Percentiles rank a stretch among this genome's conserved stretches.
Conservation (phyloP, 2,888 invertebrate genomes). For the Apamea sordens region DNA sequence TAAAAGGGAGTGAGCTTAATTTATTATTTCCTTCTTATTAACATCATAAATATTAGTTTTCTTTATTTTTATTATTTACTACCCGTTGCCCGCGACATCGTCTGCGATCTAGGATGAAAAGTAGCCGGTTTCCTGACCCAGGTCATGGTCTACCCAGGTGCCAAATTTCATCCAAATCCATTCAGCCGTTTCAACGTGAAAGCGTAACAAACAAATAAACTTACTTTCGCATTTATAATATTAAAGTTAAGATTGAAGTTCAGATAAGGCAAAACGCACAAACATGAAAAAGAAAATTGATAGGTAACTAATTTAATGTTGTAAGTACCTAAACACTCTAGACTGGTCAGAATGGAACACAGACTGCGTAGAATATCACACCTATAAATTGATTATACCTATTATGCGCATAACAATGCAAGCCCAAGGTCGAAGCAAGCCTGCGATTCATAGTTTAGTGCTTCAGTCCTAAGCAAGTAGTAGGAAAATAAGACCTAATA, state of each 20-base stretch:
- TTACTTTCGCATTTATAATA: too few relatives aligned
- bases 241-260: too few relatives aligned
- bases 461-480: constrained; percentile 1
- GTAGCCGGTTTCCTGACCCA: too few relatives aligned
- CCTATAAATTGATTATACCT: constrained; percentile 13
- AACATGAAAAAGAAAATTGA: neutral
- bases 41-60: neutral
- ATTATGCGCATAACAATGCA: constrained; percentile 26
- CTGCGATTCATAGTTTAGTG: constrained; percentile 7
- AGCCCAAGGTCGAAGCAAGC: constrained; percentile 19
- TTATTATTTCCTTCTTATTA: neutral
- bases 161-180: too few relatives aligned
- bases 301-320: neutral
- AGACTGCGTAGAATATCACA: constrained; percentile 9
- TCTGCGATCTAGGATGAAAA: neutral
- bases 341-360: neutral
- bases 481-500: neutral
- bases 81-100: too few relatives aligned
- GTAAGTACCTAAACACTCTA: neutral
- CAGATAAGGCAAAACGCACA: neutral
- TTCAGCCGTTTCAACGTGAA: too few relatives aligned
- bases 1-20: neutral
- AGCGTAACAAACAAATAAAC: too few relatives aligned
- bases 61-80: neutral
- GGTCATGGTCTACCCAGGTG: too few relatives aligned